phyloP scores from a whole-genome alignment of 2,113 vertebrate species.

The Mormyrus iriodes region DNA sequence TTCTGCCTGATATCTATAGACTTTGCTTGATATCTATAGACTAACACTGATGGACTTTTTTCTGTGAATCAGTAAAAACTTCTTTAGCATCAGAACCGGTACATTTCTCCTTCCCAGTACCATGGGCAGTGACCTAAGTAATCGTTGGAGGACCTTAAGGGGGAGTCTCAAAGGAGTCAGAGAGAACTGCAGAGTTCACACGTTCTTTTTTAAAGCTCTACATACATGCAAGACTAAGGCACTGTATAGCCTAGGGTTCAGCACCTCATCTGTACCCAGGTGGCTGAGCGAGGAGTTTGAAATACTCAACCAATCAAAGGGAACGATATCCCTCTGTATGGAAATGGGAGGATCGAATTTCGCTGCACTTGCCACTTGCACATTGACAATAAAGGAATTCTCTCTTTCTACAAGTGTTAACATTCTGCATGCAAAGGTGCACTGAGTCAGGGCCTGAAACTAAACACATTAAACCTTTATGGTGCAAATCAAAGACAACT shows the following conservation, averaged over 20 bases:
- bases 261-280: background rate
- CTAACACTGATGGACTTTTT: background rate
- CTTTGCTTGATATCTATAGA: background rate
- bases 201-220: background rate
- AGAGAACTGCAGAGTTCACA: too few relatives aligned
- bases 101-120: background rate
- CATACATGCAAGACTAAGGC: background rate
- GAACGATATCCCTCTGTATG: background rate
- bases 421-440: background rate
- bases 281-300: background rate
- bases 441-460: background rate
- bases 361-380: background rate
- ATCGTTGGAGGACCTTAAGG: background rate
- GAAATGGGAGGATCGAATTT: too few relatives aligned
- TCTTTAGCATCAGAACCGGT: background rate
- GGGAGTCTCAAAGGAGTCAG: background rate
- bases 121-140: background rate
- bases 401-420: background rate
- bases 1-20: background rate
- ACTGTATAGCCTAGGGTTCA: background rate
- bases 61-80: background rate
- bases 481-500: background rate
- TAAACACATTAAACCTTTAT: background rate
- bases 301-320: background rate
- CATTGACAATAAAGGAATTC: background rate